Conservation (phyloP, 2,888 invertebrate genomes). For the Cephus pygmeus region DNA sequence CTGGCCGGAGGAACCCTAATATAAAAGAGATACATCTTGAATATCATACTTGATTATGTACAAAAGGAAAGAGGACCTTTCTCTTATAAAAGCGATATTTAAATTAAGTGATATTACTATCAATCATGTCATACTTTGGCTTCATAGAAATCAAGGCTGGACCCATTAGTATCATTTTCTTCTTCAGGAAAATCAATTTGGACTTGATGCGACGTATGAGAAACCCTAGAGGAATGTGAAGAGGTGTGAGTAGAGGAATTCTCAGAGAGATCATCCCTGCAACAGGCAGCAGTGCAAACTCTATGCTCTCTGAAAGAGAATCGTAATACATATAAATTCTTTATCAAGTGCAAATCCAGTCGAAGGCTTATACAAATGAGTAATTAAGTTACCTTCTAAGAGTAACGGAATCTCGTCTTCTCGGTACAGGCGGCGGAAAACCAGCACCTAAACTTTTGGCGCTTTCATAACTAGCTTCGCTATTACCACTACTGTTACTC, state of each 20-base stretch:
- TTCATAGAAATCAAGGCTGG: slow-evolving; percentile 58
- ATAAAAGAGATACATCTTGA: neutral
- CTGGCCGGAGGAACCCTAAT: slow-evolving; percentile 47
- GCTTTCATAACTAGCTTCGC: slow-evolving; percentile 60
- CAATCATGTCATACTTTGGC: slow-evolving; percentile 44
- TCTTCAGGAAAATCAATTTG: slow-evolving; percentile 52
- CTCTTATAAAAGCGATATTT: neutral
- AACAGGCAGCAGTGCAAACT: slow-evolving; percentile 63
- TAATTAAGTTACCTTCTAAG: slow-evolving; percentile 43
- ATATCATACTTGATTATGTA: neutral
- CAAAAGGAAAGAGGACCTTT: neutral
- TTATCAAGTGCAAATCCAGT: neutral
- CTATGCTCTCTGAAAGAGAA: slow-evolving; percentile 52
- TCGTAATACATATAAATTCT: neutral
- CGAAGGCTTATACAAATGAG: neutral
- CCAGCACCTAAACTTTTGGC: slow-evolving; percentile 48
- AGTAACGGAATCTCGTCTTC: slow-evolving; percentile 56
- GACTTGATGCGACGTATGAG: slow-evolving; percentile 47
- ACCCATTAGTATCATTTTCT: slow-evolving; percentile 53
- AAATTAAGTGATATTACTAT: neutral
- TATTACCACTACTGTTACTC: slow-evolving; percentile 50
- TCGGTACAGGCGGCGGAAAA: slow-evolving; percentile 61
- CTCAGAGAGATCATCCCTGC: slow-evolving; percentile 59
- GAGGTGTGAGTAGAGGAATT: slow-evolving; percentile 58
- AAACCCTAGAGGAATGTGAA: slow-evolving; percentile 51